A percentile compares a stretch with the other conserved stretches of the same genome.
phyloP scores from a whole-genome alignment of 30 jellyfish, hydroid and myxozoan species.

The Chrysaora quinquecirrha region DNA sequence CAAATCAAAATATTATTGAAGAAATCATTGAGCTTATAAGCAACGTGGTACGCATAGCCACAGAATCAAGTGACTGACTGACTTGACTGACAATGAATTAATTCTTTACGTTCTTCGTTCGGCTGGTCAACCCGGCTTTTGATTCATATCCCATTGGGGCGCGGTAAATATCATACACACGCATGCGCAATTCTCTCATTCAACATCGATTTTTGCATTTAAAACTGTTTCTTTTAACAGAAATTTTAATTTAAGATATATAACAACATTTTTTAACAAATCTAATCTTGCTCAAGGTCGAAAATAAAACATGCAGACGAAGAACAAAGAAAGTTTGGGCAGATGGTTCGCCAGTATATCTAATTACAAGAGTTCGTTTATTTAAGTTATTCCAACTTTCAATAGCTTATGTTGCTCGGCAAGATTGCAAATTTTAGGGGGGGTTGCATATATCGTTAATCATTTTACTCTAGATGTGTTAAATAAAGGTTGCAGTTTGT shows the following conservation, averaged over 20 bases:
- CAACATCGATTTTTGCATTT: slow-evolving; percentile 1
- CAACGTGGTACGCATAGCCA: slow-evolving; percentile 22
- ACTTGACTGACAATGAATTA: not conserved
- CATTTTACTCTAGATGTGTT: too few species aligned
- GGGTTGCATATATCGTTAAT: too few species aligned
- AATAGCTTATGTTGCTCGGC: too few species aligned
- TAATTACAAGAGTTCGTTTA: not conserved
- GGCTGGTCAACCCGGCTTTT: slow-evolving; percentile 63
- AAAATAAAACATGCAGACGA: slow-evolving; percentile 50
- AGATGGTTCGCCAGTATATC: slow-evolving; percentile 66
- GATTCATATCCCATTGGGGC: slow-evolving; percentile 68
- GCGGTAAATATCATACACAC: slow-evolving; percentile 70
- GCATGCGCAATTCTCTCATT: slow-evolving; percentile 75
- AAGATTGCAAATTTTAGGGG: too few species aligned
- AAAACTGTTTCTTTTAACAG: not conserved
- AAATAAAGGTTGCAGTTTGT: too few species aligned
- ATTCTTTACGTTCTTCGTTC: too few species aligned
- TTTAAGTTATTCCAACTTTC: not conserved
- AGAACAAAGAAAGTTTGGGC: slow-evolving; percentile 60
- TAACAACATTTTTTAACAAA: not conserved
- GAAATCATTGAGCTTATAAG: not conserved
- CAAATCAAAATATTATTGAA: slow-evolving; percentile 21
- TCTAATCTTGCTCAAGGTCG: slow-evolving; percentile 33
- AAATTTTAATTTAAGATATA: too few species aligned
- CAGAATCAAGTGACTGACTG: slow-evolving; percentile 1